A percentile compares a stretch with the other conserved stretches of the same genome.
phyloP scores from a whole-genome alignment of 2,888 invertebrate species.

The Brachylomia viminalis region DNA sequence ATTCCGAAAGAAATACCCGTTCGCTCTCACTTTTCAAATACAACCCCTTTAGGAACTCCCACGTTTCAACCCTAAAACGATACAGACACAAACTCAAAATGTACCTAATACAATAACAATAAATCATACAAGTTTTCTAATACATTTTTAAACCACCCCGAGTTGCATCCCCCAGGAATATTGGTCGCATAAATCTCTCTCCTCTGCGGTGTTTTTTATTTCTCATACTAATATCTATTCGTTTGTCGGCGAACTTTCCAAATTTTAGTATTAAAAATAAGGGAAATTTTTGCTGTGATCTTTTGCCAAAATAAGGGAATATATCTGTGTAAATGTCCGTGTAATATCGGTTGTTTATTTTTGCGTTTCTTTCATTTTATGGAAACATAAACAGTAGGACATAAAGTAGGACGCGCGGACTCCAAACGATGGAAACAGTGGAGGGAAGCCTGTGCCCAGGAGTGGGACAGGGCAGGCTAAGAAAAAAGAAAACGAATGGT shows the following conservation, averaged over 20 bases:
- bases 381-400: too few species aligned
- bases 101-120: slow-evolving; percentile 62
- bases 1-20: background rate
- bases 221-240: slow-evolving; percentile 47
- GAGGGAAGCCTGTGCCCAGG: too few species aligned
- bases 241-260: slow-evolving; percentile 41
- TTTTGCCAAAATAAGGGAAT: background rate
- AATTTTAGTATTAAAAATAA: slow-evolving; percentile 35
- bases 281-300: slow-evolving; percentile 3
- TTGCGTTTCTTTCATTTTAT: too few species aligned
- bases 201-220: slow-evolving; percentile 66
- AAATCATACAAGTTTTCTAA: slow-evolving; percentile 77
- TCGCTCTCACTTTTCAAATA: background rate
- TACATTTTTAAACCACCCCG: slow-evolving; percentile 74
- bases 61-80: slow-evolving; percentile 43
- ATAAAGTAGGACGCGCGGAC: too few species aligned
- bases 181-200: slow-evolving; percentile 74
- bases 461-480: too few species aligned
- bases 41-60: background rate
- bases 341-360: background rate
- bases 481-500: too few species aligned
- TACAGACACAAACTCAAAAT: slow-evolving; percentile 43
- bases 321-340: background rate
- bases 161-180: slow-evolving; percentile 67
- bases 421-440: too few species aligned